These are phyloP conservation scores for Biston betularia DNA, from an alignment of 2,888 invertebrate genomes.

Conservation along the genomic window DNA sequence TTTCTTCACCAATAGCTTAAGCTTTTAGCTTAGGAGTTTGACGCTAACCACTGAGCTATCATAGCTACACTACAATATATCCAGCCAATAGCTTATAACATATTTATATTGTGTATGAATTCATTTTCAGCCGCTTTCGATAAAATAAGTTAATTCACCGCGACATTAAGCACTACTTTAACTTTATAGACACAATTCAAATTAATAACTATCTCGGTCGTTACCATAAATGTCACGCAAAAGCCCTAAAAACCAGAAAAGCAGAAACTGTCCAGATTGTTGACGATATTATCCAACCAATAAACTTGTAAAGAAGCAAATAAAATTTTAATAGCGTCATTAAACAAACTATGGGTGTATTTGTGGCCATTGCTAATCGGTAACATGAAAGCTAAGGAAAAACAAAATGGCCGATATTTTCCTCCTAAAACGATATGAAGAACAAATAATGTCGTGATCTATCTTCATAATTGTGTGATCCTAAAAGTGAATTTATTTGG, in stretches of 20 bases:
- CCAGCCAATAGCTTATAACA: neutral
- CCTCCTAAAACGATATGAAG: too few relatives aligned
- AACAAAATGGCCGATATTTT: constrained; percentile 19
- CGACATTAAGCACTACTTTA: constrained; percentile 4
- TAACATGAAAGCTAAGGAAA: constrained; percentile 14
- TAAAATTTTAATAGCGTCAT: constrained; percentile 29
- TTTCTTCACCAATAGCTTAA: too few relatives aligned
- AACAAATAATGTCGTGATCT: too few relatives aligned
- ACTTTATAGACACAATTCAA: constrained; percentile 10
- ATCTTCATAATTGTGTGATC: too few relatives aligned
- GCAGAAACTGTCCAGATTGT: constrained; percentile 26
- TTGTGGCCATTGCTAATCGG: constrained; percentile 25
- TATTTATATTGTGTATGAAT: too few relatives aligned
- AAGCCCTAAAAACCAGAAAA: constrained; percentile 28
- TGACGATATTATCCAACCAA: constrained; percentile 31
- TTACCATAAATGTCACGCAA: constrained; percentile 30
- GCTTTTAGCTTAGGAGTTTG: too few relatives aligned
- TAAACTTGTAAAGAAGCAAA: constrained; percentile 32
- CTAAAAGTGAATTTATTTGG: too few relatives aligned
- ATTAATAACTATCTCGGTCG: constrained; percentile 21
- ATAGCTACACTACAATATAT: too few relatives aligned
- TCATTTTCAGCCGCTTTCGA: neutral
- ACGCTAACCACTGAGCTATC: too few relatives aligned
- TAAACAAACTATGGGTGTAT: constrained; percentile 29
- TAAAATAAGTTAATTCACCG: neutral